Base-by-base conservation (phyloP, 2,113 vertebrate species). In the Macrotus californicus region DNA sequence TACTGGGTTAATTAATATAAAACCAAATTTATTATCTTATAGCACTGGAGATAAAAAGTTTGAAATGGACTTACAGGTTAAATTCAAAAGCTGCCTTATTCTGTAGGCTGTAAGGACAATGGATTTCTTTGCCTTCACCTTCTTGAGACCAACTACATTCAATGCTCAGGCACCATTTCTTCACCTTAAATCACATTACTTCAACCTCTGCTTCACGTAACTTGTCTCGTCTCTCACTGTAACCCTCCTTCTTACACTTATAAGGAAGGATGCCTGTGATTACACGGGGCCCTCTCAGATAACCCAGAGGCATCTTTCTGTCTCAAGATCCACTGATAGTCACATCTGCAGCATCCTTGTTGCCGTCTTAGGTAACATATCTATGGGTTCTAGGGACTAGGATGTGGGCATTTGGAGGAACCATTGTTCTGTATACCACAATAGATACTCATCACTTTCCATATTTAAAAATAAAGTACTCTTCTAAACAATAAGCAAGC, bases 311-410 rank as follows among this genome's bases (percentile, higher is more conserved):
- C 29, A 26, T 26, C 26, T 72, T 87, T 4, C 0, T 12, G 48
- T 26, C 31, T 52, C 7, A 69, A 14, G 6, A 76, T 70, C 19
- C 19, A 64, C 80, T 29, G 52, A 26, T 12, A 54, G 24, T 31
- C 34, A 4, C 3, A 31, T 41, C 9, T 59, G 0, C 3, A 39
- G 18, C 0, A 2, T 50, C 11, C 16, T 1, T 56, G 41, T 61
- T 52, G 5, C 14, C 4, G 1, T 39, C 1, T 10, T 85, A 19
- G 2, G 5, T 24, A 43, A 22, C 2, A 64, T 6, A 26, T 41
- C 36, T 6, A 29, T 16, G 67, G 7, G 21, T 81, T 86, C 31
- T 36, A 82, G 26, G 69, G 9, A 83, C 48, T 10, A 31, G 4
- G 14, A 36, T 52, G 0, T 26, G 4, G 22, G 6, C 1, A 48